These are phyloP conservation scores for Suncus etruscus DNA, from an alignment of 2,113 vertebrate species.

Conservation along the genomic window DNA sequence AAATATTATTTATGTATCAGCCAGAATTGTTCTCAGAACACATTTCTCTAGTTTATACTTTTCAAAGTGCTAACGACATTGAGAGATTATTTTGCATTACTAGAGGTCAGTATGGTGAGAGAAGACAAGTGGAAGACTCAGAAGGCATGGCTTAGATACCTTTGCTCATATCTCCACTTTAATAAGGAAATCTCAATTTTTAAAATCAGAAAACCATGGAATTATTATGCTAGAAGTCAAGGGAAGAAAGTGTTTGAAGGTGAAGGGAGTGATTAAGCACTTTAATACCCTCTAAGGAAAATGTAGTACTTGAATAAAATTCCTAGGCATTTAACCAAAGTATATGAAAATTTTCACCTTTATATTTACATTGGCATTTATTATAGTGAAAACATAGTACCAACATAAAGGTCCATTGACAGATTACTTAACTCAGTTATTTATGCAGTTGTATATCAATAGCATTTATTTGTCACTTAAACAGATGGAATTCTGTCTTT, in stretches of 20 bases:
- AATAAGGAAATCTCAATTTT: constrained; percentile 17
- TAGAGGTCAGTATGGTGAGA: background rate
- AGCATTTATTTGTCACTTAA: too few relatives aligned
- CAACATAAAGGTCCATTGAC: too few relatives aligned
- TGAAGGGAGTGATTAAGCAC: background rate
- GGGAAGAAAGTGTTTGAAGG: constrained; percentile 19
- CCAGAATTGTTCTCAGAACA: constrained; percentile 28
- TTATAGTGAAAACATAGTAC: too few relatives aligned
- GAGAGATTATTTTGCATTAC: background rate
- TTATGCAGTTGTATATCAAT: too few relatives aligned
- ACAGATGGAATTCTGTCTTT: too few relatives aligned
- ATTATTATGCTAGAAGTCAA: constrained; percentile 15
- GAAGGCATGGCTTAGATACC: background rate
- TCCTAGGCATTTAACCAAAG: too few relatives aligned
- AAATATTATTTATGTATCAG: constrained; percentile 1
- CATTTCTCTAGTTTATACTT: background rate
- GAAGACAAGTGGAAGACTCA: background rate
- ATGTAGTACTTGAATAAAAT: background rate
- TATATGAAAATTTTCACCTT: too few relatives aligned
- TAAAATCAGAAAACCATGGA: background rate
- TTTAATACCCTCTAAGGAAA: constrained; percentile 13
- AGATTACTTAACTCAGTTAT: too few relatives aligned
- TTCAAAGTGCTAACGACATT: constrained; percentile 1
- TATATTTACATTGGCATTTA: too few relatives aligned
- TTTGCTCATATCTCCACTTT: background rate